Evolutionary conservation across 1,140 invertebrate genomes (phyloP).

Genomic region (Plodia interpunctella): DNA sequence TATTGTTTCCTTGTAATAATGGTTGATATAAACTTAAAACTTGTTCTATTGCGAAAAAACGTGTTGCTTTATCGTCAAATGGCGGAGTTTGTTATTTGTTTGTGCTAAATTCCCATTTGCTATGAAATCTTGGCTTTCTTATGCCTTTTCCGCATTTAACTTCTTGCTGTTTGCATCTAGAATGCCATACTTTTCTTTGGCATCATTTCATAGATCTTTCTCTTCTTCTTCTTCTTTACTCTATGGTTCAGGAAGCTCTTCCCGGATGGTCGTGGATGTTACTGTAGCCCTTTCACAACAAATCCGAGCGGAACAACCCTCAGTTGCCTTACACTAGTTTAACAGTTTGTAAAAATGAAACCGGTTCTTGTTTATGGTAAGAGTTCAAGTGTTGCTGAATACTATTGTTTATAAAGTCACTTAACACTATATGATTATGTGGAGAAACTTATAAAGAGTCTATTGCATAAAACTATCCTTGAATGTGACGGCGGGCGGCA

Average conservation of each 20-base stretch:
- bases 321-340: conserved; percentile 72
- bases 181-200: conserved; percentile 47
- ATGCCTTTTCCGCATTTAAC: conserved; percentile 70
- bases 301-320: conserved; percentile 65
- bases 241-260: conserved; percentile 40
- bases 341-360: conserved; percentile 65
- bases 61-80: conserved; percentile 77
- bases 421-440: conserved; percentile 73
- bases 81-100: conserved; percentile 66
- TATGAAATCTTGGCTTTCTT: conserved; percentile 69
- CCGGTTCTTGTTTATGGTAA: conserved; percentile 57
- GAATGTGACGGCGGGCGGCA: conserved; percentile 70
- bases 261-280: conserved; percentile 71
- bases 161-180: conserved; percentile 56
- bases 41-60: conserved; percentile 78
- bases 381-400: conserved; percentile 76
- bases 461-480: conserved; percentile 73
- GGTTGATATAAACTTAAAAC: conserved; percentile 76
- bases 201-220: conserved; percentile 48
- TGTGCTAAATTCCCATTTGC: conserved; percentile 61
- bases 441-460: conserved; percentile 64
- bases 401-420: conserved; percentile 67
- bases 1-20: conserved; percentile 75
- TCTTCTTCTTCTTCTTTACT: conserved; percentile 44
- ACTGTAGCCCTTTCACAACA: conserved; percentile 61